Evolutionary conservation across 2,888 invertebrate genomes (phyloP).

Genomic region (Plebejus melissa): DNA sequence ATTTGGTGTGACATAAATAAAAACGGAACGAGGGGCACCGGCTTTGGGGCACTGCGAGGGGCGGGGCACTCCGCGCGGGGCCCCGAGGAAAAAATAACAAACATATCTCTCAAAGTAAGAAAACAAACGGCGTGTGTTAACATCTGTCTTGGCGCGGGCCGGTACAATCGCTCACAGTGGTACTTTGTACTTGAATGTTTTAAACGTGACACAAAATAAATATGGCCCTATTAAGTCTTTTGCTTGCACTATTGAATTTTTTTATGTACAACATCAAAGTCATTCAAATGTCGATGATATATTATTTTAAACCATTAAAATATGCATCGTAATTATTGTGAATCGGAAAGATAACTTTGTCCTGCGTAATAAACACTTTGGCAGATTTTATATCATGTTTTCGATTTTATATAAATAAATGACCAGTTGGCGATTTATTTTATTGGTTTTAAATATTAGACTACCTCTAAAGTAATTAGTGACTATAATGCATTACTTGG

Average conservation of each 20-base stretch:
- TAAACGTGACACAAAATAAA: constrained; percentile 15
- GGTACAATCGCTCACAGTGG: constrained; percentile 50
- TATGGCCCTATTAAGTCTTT: background rate
- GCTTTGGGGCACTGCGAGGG: constrained; percentile 4
- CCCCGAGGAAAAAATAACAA: constrained; percentile 65
- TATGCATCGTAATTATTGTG: too few species aligned
- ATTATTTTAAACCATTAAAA: too few species aligned
- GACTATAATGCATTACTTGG: too few species aligned
- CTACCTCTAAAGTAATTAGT: too few species aligned
- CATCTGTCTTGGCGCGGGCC: constrained; percentile 71
- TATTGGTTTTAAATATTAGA: too few species aligned
- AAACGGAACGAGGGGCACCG: constrained; percentile 49
- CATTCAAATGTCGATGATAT: too few species aligned
- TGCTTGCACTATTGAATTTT: background rate
- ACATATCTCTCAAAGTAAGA: constrained; percentile 75
- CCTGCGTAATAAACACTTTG: too few species aligned
- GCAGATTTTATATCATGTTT: too few species aligned
- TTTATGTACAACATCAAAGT: background rate
- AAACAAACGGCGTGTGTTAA: constrained; percentile 78
- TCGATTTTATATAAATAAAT: too few species aligned
- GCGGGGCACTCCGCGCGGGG: constrained; percentile 46
- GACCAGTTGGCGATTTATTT: too few species aligned
- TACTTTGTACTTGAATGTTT: constrained; percentile 9
- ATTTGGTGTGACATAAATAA: constrained; percentile 76
- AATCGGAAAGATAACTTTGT: too few species aligned